Evolutionary conservation across 2,888 invertebrate species (phyloP).

Genomic region (Spialia ferax): DNA sequence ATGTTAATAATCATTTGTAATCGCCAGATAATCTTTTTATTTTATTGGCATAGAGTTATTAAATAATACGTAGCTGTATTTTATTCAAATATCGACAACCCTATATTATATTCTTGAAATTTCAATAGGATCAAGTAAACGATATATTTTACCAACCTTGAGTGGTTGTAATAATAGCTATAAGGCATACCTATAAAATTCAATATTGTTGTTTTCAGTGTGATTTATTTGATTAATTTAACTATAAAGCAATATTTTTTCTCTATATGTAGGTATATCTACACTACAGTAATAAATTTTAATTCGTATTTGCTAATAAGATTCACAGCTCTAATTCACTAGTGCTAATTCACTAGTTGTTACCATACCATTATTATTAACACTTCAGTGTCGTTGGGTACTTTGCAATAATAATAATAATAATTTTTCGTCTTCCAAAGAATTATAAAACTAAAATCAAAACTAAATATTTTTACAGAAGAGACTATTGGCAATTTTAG

Average conservation of each 20-base stretch:
- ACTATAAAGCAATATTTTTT: background rate
- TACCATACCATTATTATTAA: conserved; percentile 13
- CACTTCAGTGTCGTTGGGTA: conserved; percentile 26
- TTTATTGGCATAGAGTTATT: conserved; percentile 23
- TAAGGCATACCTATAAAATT: too few species aligned
- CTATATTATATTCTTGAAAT: conserved; percentile 45
- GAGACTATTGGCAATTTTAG: background rate
- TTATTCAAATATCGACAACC: conserved; percentile 47
- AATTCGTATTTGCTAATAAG: conserved; percentile 8
- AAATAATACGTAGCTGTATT: conserved; percentile 1
- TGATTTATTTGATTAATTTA: too few species aligned
- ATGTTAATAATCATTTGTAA: conserved; percentile 27
- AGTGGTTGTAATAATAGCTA: too few species aligned
- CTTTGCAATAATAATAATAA: conserved; percentile 36
- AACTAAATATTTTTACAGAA: background rate
- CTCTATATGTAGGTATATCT: background rate
- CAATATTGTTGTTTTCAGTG: too few species aligned
- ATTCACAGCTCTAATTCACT: background rate
- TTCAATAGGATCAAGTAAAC: conserved; percentile 55
- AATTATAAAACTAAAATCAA: background rate
- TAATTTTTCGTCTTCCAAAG: conserved; percentile 43
- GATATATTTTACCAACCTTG: conserved; percentile 45
- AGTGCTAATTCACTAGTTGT: conserved; percentile 24
- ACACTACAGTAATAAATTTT: conserved; percentile 15
- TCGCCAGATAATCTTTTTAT: conserved; percentile 32